phyloP scores from a whole-genome alignment of 1,140 invertebrate genomes.

The Diorhabda elongata region DNA sequence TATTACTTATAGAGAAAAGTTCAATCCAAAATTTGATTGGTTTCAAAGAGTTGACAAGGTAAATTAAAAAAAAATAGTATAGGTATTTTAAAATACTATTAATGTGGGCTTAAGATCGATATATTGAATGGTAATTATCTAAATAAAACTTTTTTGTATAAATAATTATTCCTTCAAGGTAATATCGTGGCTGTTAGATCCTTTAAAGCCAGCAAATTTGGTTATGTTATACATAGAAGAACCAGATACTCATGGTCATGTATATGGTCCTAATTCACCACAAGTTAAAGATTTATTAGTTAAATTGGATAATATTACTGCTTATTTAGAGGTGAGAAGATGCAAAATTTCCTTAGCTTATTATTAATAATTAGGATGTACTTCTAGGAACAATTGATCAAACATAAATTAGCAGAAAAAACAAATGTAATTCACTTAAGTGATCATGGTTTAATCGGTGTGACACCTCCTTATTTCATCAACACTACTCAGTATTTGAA shows the following conservation, averaged over 20 bases:
- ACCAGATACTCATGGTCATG: constrained; percentile 61
- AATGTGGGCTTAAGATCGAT: no score
- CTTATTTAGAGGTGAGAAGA: constrained; percentile 46
- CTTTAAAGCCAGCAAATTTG: constrained; percentile 56
- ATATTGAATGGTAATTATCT: no score
- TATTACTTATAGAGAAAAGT: constrained; percentile 45
- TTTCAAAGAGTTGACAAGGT: constrained; percentile 55
- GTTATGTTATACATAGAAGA: constrained; percentile 70
- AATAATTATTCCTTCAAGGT: constrained; percentile 36
- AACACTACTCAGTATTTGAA: constrained; percentile 57
- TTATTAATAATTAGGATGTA: background rate
- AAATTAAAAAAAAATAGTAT: constrained; percentile 11
- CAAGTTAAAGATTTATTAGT: constrained; percentile 47
- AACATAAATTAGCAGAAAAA: constrained; percentile 50
- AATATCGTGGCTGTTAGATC: constrained; percentile 63
- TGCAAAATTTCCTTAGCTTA: no score
- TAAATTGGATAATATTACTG: constrained; percentile 55
- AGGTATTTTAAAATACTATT: no score
- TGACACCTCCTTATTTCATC: constrained; percentile 53
- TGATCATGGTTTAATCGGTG: constrained; percentile 69
- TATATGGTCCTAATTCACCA: constrained; percentile 47
- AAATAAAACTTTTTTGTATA: no score
- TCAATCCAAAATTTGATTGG: constrained; percentile 50
- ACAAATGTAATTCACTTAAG: constrained; percentile 68
- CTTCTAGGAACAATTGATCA: constrained; percentile 53